Evolutionary conservation across 2,113 vertebrate genomes (phyloP).

Genomic region (Anarhynchus alexandrinus): DNA sequence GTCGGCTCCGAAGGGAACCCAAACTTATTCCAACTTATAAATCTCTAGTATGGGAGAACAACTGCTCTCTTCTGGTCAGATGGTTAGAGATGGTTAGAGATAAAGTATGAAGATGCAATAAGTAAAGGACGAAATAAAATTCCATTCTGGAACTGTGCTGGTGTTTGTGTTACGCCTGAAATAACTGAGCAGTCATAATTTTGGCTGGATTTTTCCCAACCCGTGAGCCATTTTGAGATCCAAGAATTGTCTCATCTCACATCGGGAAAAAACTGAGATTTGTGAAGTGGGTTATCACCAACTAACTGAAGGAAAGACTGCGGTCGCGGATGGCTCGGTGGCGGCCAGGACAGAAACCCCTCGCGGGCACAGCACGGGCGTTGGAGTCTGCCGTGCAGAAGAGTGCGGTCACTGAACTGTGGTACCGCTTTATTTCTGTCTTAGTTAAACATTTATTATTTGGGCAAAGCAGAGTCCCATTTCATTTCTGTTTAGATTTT

Average conservation of each 20-base stretch:
- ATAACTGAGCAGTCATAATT: neutral
- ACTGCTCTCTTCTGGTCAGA: neutral
- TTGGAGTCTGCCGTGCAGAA: neutral
- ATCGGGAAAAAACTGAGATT: neutral
- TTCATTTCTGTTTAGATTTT: neutral
- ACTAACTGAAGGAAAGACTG: neutral
- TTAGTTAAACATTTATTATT: neutral
- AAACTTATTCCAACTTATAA: neutral
- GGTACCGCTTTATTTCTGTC: neutral
- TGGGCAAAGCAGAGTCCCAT: neutral
- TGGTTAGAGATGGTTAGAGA: neutral
- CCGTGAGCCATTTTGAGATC: neutral
- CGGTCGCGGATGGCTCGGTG: rapidly evolving
- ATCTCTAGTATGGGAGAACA: neutral
- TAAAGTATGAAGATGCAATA: neutral
- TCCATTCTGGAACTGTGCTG: neutral
- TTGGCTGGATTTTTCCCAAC: neutral
- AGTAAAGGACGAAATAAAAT: neutral
- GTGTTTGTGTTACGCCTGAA: neutral
- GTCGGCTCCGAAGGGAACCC: constrained; percentile 32
- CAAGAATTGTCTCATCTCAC: neutral
- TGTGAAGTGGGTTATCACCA: neutral
- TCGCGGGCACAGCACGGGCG: rapidly evolving
- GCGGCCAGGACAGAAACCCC: too few relatives aligned
- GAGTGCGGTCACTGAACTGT: neutral